phyloP scores from a whole-genome alignment of 2,797 vertebrate genomes.

The Gymnoscopelus microlampas region DNA sequence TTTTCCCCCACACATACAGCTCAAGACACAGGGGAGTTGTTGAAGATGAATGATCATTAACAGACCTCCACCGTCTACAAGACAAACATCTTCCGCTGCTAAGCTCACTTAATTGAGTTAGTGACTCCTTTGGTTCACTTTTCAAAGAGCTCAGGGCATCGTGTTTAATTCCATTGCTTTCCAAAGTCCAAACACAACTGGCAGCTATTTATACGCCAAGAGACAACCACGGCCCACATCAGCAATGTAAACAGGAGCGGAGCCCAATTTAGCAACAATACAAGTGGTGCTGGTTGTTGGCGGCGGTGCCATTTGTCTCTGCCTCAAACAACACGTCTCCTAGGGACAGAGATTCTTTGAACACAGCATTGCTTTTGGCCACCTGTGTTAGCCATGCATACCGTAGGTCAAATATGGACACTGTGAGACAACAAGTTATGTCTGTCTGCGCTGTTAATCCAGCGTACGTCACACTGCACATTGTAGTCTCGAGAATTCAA shows the following conservation, averaged over 20 bases:
- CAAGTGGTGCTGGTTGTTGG: conserved; percentile 42
- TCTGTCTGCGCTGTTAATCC: not conserved
- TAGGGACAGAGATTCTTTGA: conserved; percentile 21
- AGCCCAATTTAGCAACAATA: conserved; percentile 61
- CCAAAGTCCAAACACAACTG: conserved; percentile 65
- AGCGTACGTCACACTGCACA: not conserved
- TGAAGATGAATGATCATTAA: conserved; percentile 15
- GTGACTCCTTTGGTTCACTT: conserved; percentile 48
- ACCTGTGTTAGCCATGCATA: conserved; percentile 18
- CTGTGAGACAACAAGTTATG: conserved; percentile 23
- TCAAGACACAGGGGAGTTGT: not conserved
- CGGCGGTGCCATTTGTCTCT: conserved; percentile 47
- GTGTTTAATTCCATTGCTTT: conserved; percentile 56
- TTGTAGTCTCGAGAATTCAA: conserved; percentile 7
- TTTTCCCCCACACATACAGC: not conserved
- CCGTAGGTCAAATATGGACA: conserved; percentile 32
- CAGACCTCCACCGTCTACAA: conserved; percentile 18
- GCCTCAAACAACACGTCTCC: conserved; percentile 35
- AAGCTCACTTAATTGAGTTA: conserved; percentile 49
- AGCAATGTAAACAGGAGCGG: conserved; percentile 69
- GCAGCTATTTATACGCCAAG: conserved; percentile 64
- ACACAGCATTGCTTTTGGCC: conserved; percentile 35
- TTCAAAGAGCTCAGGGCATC: conserved; percentile 56
- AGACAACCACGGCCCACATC: conserved; percentile 55
- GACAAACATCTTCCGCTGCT: conserved; percentile 46